These are phyloP conservation scores for Cistogaster globosa DNA, from an alignment of 2,888 invertebrate species.

Conservation along the genomic window DNA sequence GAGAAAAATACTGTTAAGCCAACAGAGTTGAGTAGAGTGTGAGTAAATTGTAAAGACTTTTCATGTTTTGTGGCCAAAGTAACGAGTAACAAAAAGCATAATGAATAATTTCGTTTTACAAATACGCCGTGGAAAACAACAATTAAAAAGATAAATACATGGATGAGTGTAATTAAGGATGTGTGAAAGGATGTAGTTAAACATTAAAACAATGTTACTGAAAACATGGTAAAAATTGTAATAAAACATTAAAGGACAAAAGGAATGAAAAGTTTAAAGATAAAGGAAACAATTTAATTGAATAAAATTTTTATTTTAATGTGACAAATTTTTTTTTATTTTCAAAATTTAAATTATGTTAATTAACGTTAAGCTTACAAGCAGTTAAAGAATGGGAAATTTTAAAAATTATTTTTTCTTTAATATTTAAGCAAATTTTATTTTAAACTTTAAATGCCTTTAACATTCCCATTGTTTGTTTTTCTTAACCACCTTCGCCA, in stretches of 20 bases:
- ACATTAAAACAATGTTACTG: background rate
- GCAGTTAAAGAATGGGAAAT: background rate
- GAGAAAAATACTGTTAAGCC: no score
- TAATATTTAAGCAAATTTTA: background rate
- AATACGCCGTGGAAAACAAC: background rate
- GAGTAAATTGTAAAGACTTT: background rate
- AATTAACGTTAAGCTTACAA: no score
- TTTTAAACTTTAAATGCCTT: background rate
- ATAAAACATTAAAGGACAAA: background rate
- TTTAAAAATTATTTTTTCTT: background rate
- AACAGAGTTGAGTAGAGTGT: no score
- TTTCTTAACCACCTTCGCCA: no score
- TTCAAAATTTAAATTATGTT: no score
- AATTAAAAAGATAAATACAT: conserved; percentile 24
- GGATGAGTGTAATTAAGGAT: conserved; percentile 22
- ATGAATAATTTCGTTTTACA: conserved; percentile 15
- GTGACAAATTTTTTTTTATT: no score
- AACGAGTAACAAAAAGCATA: conserved; percentile 1
- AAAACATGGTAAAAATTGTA: background rate
- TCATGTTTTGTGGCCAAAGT: conserved; percentile 1
- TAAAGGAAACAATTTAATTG: background rate
- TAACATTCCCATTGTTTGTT: no score
- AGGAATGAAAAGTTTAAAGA: background rate
- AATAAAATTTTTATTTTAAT: background rate
- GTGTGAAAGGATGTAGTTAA: conserved; percentile 18